Evolutionary conservation across 1,140 invertebrate species (phyloP), one percentile per base, ranked within the genome.

Genomic region (Plutomurus gul): DNA sequence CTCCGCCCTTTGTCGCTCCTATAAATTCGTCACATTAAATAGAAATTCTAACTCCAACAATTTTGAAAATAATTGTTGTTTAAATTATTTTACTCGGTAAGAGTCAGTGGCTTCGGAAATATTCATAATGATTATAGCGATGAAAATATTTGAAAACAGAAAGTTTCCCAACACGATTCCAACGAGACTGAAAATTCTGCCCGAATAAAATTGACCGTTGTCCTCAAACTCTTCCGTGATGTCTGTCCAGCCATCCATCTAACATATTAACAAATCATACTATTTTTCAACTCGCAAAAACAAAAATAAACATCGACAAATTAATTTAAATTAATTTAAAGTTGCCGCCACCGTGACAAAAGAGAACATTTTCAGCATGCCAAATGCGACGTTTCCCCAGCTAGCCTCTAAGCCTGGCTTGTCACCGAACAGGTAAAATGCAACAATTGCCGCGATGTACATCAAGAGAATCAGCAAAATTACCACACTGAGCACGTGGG

Each of bases 101-200:
- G 75, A 46, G 13, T 85, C 85, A 3, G 85, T 85, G 30, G 85
- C 85, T 39, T 85, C 85, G 20, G 82, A 84, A 46, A 85, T 85
- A 37, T 85, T 85, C 83, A 85, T 84, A 40, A 85, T 85, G 71
- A 85, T 85, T 56, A 85, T 81, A 33, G 84, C 85, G 78, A 85
- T 84, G 76, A 85, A 85, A 72, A 85, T 84, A 43, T 85, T 85
- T 4, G 82, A 81, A 77, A 85, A 84, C 33, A 85, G 80, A 75
- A 85, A 85, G 49, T 85, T 85, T 36, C 85, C 85, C 4, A 85
- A 72, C 22, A 85, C 80, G 33, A 85, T 84, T 30, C 79, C 71
- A n/a, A 74, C 20, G 0, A 83, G n/a, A 30, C 70, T 79, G 51
- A 81, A 81, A 0, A 83, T 7, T 16, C 79, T 73, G 25, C 82